Evolutionary conservation across 2,888 invertebrate genomes (phyloP).

Genomic region (Meandrusa payeni): DNA sequence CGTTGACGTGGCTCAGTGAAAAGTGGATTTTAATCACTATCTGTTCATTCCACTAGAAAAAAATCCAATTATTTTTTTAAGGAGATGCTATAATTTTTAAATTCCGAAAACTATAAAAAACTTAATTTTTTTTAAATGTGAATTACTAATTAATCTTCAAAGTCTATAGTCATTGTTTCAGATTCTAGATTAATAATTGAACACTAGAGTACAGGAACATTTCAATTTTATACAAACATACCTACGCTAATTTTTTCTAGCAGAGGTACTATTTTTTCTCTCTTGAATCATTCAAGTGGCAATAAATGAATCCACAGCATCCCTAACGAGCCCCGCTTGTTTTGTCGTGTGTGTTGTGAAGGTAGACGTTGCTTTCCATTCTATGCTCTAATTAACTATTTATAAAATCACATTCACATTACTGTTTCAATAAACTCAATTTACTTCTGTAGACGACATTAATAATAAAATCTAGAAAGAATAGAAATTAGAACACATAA

Average conservation of each 20-base stretch:
- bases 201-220: background rate
- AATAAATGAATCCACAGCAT: constrained; percentile 53
- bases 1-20: no score
- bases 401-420: background rate
- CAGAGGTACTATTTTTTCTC: constrained; percentile 6
- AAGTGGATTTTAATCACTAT: no score
- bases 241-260: background rate
- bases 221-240: constrained; percentile 13
- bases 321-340: constrained; percentile 50
- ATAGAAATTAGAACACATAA: no score
- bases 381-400: constrained; percentile 22
- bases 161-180: no score
- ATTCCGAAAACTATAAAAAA: no score
- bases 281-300: constrained; percentile 49
- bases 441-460: no score
- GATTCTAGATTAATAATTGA: constrained; percentile 5
- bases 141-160: no score
- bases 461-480: no score
- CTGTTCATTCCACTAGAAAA: no score
- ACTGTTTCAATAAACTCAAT: background rate
- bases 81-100: no score
- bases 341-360: constrained; percentile 46
- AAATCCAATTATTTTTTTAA: no score
- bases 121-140: no score
- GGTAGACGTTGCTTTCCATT: constrained; percentile 65